Conservation (phyloP, 1,140 invertebrate genomes). For the Oscheius sp. region DNA sequence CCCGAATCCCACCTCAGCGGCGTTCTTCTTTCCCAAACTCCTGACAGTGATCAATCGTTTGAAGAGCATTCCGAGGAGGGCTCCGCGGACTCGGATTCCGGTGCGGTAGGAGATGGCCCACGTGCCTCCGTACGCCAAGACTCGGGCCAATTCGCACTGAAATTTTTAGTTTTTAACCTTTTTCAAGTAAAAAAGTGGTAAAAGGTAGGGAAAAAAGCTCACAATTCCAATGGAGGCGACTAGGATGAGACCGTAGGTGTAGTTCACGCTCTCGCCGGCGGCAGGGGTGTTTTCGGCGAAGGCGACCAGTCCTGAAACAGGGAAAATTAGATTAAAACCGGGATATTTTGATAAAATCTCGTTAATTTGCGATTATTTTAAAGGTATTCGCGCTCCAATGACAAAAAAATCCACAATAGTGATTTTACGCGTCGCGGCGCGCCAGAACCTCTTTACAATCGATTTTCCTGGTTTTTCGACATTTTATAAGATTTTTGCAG, state of each 20-base stretch:
- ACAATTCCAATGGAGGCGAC: slow-evolving; percentile 52
- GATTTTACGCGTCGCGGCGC: no score
- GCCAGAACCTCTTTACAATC: no score
- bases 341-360: no score
- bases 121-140: slow-evolving; percentile 67
- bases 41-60: slow-evolving; percentile 69
- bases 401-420: no score
- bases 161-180: no score
- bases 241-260: slow-evolving; percentile 46
- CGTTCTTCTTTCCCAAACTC: slow-evolving; percentile 66
- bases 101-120: slow-evolving; percentile 69
- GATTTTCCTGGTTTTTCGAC: no score
- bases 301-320: slow-evolving; percentile 12
- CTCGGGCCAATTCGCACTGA: slow-evolving; percentile 68
- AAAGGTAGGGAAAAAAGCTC: slow-evolving; percentile 16
- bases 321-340: not conserved
- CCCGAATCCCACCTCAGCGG: slow-evolving; percentile 67
- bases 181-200: not conserved
- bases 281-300: slow-evolving; percentile 46
- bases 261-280: slow-evolving; percentile 37
- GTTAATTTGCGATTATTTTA: no score
- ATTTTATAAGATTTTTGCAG: no score
- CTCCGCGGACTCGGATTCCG: slow-evolving; percentile 68
- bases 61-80: slow-evolving; percentile 69
- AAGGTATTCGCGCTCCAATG: no score